phyloP scores from a whole-genome alignment of 2,797 vertebrate species.

The Rhinella marina region DNA sequence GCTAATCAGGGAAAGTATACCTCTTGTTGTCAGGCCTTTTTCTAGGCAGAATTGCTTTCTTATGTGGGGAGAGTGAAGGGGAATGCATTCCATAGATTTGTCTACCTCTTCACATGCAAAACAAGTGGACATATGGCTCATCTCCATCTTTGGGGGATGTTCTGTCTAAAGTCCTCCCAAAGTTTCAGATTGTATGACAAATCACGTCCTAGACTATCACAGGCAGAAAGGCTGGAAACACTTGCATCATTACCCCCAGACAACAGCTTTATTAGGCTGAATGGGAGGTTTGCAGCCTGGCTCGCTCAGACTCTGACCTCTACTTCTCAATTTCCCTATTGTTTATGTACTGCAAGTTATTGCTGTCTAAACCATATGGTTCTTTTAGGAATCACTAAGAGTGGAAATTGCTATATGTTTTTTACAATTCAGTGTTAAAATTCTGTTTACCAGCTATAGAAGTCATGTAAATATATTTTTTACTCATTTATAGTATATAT shows the following conservation, averaged over 20 bases:
- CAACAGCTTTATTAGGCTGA: slow-evolving; percentile 94
- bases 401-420: slow-evolving; percentile 17
- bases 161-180: slow-evolving; percentile 80
- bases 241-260: slow-evolving; percentile 81
- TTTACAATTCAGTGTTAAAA: slow-evolving; percentile 15
- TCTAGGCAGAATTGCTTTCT: slow-evolving; percentile 59
- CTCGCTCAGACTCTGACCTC: slow-evolving; percentile 83
- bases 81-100: slow-evolving; percentile 60
- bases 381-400: slow-evolving; percentile 69
- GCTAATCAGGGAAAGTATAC: slow-evolving; percentile 61
- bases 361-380: slow-evolving; percentile 83
- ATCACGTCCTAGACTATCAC: slow-evolving; percentile 83
- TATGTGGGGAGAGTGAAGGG: slow-evolving; percentile 50
- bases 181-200: slow-evolving; percentile 94
- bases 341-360: slow-evolving; percentile 82
- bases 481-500: too few species aligned
- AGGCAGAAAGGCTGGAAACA: slow-evolving; percentile 67
- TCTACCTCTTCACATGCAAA: slow-evolving; percentile 85
- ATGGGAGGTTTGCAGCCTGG: slow-evolving; percentile 83
- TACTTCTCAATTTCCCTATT: slow-evolving; percentile 82
- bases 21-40: slow-evolving; percentile 60
- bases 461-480: too few species aligned
- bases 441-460: background rate
- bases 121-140: slow-evolving; percentile 88
- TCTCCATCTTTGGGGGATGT: slow-evolving; percentile 71